Evolutionary conservation across 2,113 vertebrate genomes (phyloP).

Genomic region (Sebastes fasciatus): DNA sequence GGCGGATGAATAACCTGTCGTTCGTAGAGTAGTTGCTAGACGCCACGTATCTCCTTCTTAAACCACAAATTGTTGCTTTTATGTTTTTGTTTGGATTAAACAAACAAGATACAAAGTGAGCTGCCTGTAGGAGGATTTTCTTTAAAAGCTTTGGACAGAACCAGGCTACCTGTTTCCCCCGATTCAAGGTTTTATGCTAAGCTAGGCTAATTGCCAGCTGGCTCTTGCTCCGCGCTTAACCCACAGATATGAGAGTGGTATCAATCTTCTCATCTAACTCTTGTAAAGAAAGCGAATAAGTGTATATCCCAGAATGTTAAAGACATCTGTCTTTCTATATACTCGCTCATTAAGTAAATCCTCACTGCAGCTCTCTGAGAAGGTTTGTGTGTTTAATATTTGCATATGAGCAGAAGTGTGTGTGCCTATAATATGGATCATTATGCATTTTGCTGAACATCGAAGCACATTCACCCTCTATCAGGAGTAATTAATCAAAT

Average conservation of each 20-base stretch:
- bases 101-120: neutral
- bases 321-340: neutral
- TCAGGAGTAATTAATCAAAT: slow-evolving; percentile 85
- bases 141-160: neutral
- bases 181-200: neutral
- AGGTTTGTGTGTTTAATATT: slow-evolving; percentile 46
- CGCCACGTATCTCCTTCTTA: neutral
- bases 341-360: neutral
- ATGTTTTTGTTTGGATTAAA: neutral
- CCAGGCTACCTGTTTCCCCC: neutral
- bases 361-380: slow-evolving; percentile 8
- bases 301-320: neutral
- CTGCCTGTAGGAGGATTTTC: neutral
- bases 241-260: neutral
- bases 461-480: slow-evolving; percentile 41
- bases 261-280: neutral
- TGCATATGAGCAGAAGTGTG: slow-evolving; percentile 22
- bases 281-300: neutral
- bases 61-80: neutral
- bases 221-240: neutral
- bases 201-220: neutral
- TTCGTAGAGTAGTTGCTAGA: neutral
- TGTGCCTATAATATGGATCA: slow-evolving; percentile 44
- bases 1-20: neutral
- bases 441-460: slow-evolving; percentile 70